phyloP scores from a whole-genome alignment of 2,888 invertebrate species.

The Euphydryas editha region DNA sequence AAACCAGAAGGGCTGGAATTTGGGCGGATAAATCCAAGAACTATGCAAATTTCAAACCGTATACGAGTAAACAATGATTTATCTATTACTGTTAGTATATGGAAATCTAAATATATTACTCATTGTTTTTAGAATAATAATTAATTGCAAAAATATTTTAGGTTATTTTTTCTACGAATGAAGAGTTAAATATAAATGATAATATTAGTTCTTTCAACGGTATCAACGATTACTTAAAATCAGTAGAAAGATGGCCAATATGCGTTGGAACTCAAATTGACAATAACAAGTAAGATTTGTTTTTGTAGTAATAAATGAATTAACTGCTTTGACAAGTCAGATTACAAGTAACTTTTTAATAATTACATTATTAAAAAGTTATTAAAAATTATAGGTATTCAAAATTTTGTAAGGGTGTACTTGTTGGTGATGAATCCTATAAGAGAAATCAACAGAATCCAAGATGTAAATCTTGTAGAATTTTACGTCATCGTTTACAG shows the following conservation, averaged over 20 bases:
- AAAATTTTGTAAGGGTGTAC: too few relatives aligned
- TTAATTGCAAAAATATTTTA: neutral
- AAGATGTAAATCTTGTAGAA: too few relatives aligned
- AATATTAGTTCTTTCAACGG: slow-evolving; percentile 16
- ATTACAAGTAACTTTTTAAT: too few relatives aligned
- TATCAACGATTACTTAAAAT: slow-evolving; percentile 26
- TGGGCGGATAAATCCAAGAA: slow-evolving; percentile 23
- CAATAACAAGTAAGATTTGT: slow-evolving; percentile 17
- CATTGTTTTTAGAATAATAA: neutral
- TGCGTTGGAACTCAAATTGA: slow-evolving; percentile 33
- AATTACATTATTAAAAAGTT: too few relatives aligned
- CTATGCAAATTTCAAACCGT: slow-evolving; percentile 20
- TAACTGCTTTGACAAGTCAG: too few relatives aligned
- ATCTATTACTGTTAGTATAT: slow-evolving; percentile 32
- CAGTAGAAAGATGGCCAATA: slow-evolving; percentile 31
- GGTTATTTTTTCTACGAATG: slow-evolving; percentile 24
- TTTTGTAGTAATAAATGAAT: too few relatives aligned
- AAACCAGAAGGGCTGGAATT: slow-evolving; percentile 25
- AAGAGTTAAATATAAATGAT: slow-evolving; percentile 7
- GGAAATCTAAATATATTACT: neutral
- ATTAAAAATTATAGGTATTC: too few relatives aligned
- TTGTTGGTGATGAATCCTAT: too few relatives aligned
- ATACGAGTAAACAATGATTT: slow-evolving; percentile 28
- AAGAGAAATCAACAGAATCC: too few relatives aligned
- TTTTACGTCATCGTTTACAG: too few relatives aligned